Base-by-base conservation (phyloP, 2,888 invertebrate genomes). In the Pasiphila rectangulata region DNA sequence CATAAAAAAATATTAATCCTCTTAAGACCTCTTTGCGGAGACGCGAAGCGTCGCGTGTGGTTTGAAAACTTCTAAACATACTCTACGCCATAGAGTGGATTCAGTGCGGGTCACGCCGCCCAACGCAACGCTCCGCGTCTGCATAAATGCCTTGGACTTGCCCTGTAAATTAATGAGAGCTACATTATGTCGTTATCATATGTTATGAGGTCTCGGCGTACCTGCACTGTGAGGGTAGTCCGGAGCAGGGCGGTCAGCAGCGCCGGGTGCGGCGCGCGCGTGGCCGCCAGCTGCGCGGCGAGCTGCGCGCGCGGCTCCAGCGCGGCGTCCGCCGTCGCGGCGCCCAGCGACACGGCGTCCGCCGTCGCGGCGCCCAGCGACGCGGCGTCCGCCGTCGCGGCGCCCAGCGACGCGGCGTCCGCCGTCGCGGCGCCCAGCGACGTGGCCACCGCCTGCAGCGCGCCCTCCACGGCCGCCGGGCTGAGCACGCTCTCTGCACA, bases 401-500 rank as follows among this genome's bases (percentile, higher is more conserved):
- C 59, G 0, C 29, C 25, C 0, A n/a, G n/a, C 23, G 49, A 32
- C 4, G n/a, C 30, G 2, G n/a, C n/a, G n/a, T n/a, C n/a, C n/a
- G 19, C 20, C 3, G 7, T 2, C 48, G 58, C 50, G 6, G 25
- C 49, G 1, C 15, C 1, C 40, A 65, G 51, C 12, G 62, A 56
- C 15, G 24, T 49, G 47, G 59, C 54, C 34, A 66, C 44, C 27
- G 49, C 45, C 19, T 23, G 46, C 48, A 66, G 49, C 19, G 70
- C 59, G 0, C 29, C 25, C 0, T 53, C 19, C 6, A 68, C 64
- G 1, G 66, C 60, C 1, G 32, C 42, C 1, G 32, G 32, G 50
- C 68, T 66, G 19, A 71, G 61, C 23, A 71, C 35, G 19, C 67
- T 45, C 13, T 75, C 78, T 78, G 63, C 0, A 45, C 56, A 3